Conservation (phyloP, 2,888 invertebrate species). For the Stegophylla sp. region DNA sequence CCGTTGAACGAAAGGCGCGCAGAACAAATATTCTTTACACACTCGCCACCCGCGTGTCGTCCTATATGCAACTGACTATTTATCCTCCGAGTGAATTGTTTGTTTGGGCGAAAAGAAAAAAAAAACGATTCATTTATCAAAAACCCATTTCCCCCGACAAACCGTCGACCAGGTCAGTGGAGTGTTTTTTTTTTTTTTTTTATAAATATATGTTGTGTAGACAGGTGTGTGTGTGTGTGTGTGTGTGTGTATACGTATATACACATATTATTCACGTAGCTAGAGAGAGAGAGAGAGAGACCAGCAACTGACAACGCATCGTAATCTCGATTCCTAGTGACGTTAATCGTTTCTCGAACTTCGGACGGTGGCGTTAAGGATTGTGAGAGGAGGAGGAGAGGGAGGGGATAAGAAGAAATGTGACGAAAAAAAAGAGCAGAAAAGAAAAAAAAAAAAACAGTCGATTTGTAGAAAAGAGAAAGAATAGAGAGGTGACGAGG, state of each 20-base stretch:
- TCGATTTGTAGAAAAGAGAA: slow-evolving; percentile 20
- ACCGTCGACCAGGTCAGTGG: neutral
- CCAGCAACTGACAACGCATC: neutral
- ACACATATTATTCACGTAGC: no score
- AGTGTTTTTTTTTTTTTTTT: neutral
- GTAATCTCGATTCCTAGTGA: slow-evolving; percentile 29
- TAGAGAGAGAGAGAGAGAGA: neutral
- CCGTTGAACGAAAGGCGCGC: no score
- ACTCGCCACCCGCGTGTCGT: no score
- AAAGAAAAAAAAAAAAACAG: slow-evolving; percentile 11
- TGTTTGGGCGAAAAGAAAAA: neutral
- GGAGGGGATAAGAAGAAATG: neutral
- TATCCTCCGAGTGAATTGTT: neutral
- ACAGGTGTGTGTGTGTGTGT: neutral
- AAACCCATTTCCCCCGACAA: neutral
- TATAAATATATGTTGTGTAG: neutral
- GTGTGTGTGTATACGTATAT: neutral
- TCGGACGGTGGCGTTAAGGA: neutral
- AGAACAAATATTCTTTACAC: no score
- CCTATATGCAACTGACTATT: neutral
- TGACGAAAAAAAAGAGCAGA: slow-evolving; percentile 30
- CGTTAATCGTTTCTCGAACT: slow-evolving; percentile 44
- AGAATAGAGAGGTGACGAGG: neutral
- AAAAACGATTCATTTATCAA: slow-evolving; percentile 14
- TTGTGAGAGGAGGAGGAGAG: no score